Base-by-base conservation (phyloP, 53 echinoderm and acorn worm genomes). In the Apostichopus leukothele region DNA sequence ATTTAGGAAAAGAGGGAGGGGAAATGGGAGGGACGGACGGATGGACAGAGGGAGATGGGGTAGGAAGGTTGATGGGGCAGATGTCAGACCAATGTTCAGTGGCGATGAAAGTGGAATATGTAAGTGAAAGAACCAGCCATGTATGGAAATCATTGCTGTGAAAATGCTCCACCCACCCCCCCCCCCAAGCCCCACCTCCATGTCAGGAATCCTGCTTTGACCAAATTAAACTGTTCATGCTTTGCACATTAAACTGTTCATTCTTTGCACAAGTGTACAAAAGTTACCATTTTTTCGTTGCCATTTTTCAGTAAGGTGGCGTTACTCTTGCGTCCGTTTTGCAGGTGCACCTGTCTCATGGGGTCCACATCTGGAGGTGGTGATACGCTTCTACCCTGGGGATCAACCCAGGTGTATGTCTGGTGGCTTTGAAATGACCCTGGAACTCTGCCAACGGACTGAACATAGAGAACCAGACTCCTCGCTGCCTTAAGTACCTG, bases 391-490 rank as follows among this genome's bases (percentile, higher is more conserved):
- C 96, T 88, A 71, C 96, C 96, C 83, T 95, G 89, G 25, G 95
- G 96, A 83, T 96, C 91, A 1, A 96, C 95, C 96, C 96, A 96
- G 54, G 96, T 96, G 89, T 96, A 96, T 13, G 95, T 96, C 78
- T 95, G 91, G 86, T 93, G 95, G 19, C 93, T 92, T 68, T 95
- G 90, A 53, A 93, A 96, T 5, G 96, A 96, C 9, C 95, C 96
- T 1, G 96, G 96, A 6, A 96, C 95, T 53, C 96, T 92, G 27
- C 96, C 96, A 7, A 96, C 95, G n/a, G 95, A 95, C 86, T 93
- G 95, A 57, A 96, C 93, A 50, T 95, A 93, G 73, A 96, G 83
- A 20, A 92, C 91, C 68, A 96, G 92, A 71, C 92, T 95, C 78
- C 89, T 90, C n/a, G 92, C 91, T 27, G 90, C 78, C 88, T 95